Evolutionary conservation across 2,888 invertebrate genomes (phyloP).

Genomic region (Lydus trimaculatus): DNA sequence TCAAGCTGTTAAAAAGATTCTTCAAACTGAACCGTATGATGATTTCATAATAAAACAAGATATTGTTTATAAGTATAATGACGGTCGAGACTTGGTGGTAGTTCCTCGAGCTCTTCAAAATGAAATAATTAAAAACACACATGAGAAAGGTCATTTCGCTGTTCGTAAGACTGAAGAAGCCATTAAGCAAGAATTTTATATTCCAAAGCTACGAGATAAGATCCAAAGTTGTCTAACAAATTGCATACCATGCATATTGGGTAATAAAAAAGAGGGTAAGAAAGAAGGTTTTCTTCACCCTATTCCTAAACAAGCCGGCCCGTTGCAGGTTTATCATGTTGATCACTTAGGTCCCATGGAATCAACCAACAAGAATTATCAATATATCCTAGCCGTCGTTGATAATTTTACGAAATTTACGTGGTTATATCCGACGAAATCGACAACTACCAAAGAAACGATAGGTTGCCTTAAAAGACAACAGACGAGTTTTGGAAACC

Average conservation of each 20-base stretch:
- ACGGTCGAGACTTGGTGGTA: conserved; percentile 26
- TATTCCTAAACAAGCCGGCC: conserved; percentile 35
- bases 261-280: conserved; percentile 35
- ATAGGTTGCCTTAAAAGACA: conserved; percentile 33
- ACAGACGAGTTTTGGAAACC: conserved; percentile 38
- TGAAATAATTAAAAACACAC: conserved; percentile 27
- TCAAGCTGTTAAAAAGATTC: too few species aligned
- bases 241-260: conserved; percentile 39
- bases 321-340: conserved; percentile 41
- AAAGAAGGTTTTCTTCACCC: conserved; percentile 41
- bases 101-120: conserved; percentile 32
- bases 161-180: conserved; percentile 34
- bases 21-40: too few species aligned
- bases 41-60: too few species aligned
- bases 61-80: conserved; percentile 11
- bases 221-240: conserved; percentile 24
- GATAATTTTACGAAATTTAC: conserved; percentile 43
- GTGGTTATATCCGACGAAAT: conserved; percentile 47
- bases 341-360: conserved; percentile 43
- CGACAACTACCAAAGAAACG: conserved; percentile 40
- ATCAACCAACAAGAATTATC: conserved; percentile 40
- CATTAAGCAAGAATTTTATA: conserved; percentile 34
- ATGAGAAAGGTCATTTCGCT: conserved; percentile 35
- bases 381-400: conserved; percentile 47
- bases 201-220: conserved; percentile 35